phyloP scores from a whole-genome alignment of 1,140 invertebrate species.

The Drosophila punjabiensis region DNA sequence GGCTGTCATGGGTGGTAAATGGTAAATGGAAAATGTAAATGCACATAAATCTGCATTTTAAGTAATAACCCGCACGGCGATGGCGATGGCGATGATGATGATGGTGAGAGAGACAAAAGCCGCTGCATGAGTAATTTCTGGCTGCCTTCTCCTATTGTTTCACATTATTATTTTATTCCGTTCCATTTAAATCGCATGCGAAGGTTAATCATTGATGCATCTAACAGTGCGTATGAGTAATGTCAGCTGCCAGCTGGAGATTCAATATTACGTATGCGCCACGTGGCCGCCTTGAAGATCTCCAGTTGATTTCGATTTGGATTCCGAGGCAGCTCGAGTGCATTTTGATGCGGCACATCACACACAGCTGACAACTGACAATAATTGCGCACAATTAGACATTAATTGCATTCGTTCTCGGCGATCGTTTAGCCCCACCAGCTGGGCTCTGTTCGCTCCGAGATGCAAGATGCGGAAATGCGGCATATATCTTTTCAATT shows the following conservation, averaged over 20 bases:
- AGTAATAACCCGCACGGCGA: constrained; percentile 62
- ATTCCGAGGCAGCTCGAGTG: constrained; percentile 16
- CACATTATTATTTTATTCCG: constrained; percentile 22
- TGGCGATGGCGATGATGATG: not conserved
- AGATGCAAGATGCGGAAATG: constrained; percentile 72
- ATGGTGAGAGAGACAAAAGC: constrained; percentile 52
- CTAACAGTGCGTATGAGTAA: constrained; percentile 74
- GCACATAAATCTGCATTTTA: constrained; percentile 83
- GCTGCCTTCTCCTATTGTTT: constrained; percentile 5
- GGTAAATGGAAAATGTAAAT: constrained; percentile 48
- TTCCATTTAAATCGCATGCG: constrained; percentile 36
- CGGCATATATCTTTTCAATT: constrained; percentile 69
- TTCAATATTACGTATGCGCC: constrained; percentile 67
- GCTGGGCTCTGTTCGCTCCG: constrained; percentile 57
- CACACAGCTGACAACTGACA: constrained; percentile 52
- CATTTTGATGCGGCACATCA: constrained; percentile 45
- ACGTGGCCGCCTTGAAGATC: constrained; percentile 62
- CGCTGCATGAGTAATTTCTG: constrained; percentile 68
- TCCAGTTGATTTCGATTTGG: constrained; percentile 17
- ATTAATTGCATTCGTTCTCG: constrained; percentile 80
- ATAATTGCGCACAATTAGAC: constrained; percentile 82
- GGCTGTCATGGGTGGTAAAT: constrained; percentile 56
- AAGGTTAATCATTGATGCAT: constrained; percentile 72
- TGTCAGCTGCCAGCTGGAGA: constrained; percentile 21
- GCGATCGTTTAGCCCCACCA: constrained; percentile 59